Evolutionary conservation across 2,888 invertebrate genomes (phyloP), one percentile per base, ranked within the genome.

Genomic region (Athrips mouffetella): DNA sequence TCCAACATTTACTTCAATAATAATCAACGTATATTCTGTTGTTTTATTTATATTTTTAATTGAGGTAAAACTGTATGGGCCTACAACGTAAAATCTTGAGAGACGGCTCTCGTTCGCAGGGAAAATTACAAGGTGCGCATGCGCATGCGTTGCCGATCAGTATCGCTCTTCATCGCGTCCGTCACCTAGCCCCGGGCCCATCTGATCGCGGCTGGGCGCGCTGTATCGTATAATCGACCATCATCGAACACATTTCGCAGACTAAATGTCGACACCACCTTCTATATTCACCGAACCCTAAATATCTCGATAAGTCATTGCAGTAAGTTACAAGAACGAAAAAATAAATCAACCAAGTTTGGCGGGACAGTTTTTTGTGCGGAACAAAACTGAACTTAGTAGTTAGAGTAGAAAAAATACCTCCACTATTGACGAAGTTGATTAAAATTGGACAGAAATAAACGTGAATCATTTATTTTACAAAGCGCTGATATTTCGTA

Each of bases 181-280:
- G 76, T 81, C 83, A 74, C 73, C 73, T 73, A 65, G 80, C 85
- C 85, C 55, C 70, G 48, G 79, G 87, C 81, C 27, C 59, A 71
- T 73, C 73, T 65, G 76, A 77, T 76, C 76, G 67, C 69, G 59
- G 58, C 66, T 57, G 21, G 47, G 47, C 33, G 47, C 50, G 27
- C 47, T 35, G 33, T 45, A 45, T 45, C 45, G 45, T 29, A 42
- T 46, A 42, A 50, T 59, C 59, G 60, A 63, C 67, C 70, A 69
- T 76, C 80, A 75, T 73, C 76, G 72, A 58, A 57, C 65, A 70
- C 64, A 76, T 80, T 77, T 76, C 73, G 65, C 73, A 70, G 69
- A 76, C 76, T 75, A 76, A 35, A 79, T 73, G 73, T 65, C 73
- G 71, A 72, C 63, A 63, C 70, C 73, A 67, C 70, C 63, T 71